A percentile compares a stretch with the other conserved stretches of the same genome.
Conservation (phyloP, 2,113 vertebrate genomes). For the Leptobrachium leishanense region DNA sequence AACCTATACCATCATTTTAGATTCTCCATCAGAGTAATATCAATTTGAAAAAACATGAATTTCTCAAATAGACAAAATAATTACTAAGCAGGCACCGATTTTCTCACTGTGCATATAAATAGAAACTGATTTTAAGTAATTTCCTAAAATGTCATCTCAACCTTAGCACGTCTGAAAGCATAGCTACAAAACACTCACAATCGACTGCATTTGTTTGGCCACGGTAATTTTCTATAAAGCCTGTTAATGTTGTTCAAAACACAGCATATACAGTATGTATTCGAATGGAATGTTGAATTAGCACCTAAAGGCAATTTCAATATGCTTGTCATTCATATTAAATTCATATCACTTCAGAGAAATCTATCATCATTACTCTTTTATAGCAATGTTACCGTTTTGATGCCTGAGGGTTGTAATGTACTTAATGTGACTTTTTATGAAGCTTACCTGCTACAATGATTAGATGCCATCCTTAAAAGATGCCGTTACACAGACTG, state of each 20-base stretch:
- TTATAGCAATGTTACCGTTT: slow-evolving; percentile 42
- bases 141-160: too few species aligned
- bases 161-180: too few species aligned
- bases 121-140: background rate
- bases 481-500: slow-evolving; percentile 18
- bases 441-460: slow-evolving; percentile 41
- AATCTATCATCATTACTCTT: slow-evolving; percentile 46
- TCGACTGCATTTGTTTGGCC: too few species aligned
- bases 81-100: too few species aligned
- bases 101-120: background rate
- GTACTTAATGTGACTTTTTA: slow-evolving; percentile 47
- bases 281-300: slow-evolving; percentile 33
- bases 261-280: background rate
- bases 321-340: slow-evolving; percentile 50
- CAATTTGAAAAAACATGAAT: too few species aligned
- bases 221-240: slow-evolving; percentile 9
- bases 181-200: too few species aligned
- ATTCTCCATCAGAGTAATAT: too few species aligned
- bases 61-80: too few species aligned
- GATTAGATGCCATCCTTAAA: slow-evolving; percentile 30
- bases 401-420: slow-evolving; percentile 39
- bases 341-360: slow-evolving; percentile 46
- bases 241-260: slow-evolving; percentile 25
- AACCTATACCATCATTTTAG: too few species aligned
- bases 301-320: slow-evolving; percentile 39